Conservation (phyloP, 2,888 invertebrate genomes). For the Cephus runcator region DNA sequence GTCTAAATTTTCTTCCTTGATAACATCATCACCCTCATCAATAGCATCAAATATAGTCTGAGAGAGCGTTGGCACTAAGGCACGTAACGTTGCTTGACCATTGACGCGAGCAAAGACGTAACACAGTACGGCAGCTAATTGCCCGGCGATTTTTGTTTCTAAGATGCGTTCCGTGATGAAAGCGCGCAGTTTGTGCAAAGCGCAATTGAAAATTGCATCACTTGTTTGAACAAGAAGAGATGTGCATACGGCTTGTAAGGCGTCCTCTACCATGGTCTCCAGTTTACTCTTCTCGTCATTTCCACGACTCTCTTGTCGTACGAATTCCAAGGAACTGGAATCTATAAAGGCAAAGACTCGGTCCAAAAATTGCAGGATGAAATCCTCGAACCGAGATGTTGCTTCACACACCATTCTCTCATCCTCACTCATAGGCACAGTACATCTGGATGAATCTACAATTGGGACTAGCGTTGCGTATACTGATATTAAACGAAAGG, state of each 20-base stretch:
- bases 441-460: constrained; percentile 85
- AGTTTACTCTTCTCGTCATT: constrained; percentile 72
- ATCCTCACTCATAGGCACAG: constrained; percentile 78
- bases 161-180: constrained; percentile 82
- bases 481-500: constrained; percentile 82
- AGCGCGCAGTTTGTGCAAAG: constrained; percentile 78
- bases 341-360: constrained; percentile 79
- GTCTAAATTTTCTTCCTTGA: constrained; percentile 81
- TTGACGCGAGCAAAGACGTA: constrained; percentile 75
- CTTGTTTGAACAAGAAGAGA: constrained; percentile 79
- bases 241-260: constrained; percentile 75
- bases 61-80: constrained; percentile 79
- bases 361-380: constrained; percentile 86
- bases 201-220: constrained; percentile 70
- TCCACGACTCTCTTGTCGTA: constrained; percentile 69
- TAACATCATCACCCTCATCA: constrained; percentile 73
- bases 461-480: constrained; percentile 83
- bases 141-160: constrained; percentile 86
- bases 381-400: constrained; percentile 89
- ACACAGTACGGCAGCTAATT: constrained; percentile 79
- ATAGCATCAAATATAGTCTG: constrained; percentile 70
- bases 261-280: constrained; percentile 78
- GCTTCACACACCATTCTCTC: constrained; percentile 81
- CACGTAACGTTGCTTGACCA: constrained; percentile 76
- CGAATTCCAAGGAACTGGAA: constrained; percentile 76